Evolutionary conservation across 2,888 invertebrate species (phyloP).

Genomic region (Agrilus cyanescens): DNA sequence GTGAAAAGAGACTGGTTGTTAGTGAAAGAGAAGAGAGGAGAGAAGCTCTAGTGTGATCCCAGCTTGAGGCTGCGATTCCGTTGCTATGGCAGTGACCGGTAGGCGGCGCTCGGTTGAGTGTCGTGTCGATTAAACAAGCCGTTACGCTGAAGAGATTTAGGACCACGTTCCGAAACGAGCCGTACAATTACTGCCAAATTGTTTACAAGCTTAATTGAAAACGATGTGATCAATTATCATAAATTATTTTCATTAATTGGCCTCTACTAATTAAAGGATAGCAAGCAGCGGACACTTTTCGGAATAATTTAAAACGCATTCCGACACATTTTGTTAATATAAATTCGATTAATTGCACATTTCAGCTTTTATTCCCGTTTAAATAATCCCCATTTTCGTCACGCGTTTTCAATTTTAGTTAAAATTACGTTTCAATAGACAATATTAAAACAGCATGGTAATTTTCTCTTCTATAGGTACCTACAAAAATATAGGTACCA

Average conservation of each 20-base stretch:
- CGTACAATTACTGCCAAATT: slow-evolving; percentile 33
- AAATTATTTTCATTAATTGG: slow-evolving; percentile 37
- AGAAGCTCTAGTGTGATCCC: slow-evolving; percentile 30
- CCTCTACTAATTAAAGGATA: slow-evolving; percentile 20
- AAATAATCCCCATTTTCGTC: no score
- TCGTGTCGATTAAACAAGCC: slow-evolving; percentile 9
- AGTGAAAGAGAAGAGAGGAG: slow-evolving; percentile 32
- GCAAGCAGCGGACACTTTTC: no score
- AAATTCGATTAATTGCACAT: no score
- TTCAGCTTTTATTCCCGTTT: no score
- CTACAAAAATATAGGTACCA: no score
- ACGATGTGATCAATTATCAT: slow-evolving; percentile 38
- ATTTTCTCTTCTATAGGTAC: no score
- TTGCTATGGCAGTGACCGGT: slow-evolving; percentile 6
- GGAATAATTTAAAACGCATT: no score
- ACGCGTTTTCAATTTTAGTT: no score
- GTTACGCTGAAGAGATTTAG: slow-evolving; percentile 16
- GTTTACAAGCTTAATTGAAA: slow-evolving; percentile 36
- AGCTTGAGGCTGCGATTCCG: slow-evolving; percentile 12
- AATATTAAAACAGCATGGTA: no score
- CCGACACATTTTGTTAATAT: no score
- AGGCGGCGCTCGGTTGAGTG: slow-evolving; percentile 9
- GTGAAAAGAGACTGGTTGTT: slow-evolving; percentile 48
- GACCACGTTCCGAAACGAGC: slow-evolving; percentile 17
- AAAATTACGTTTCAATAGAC: no score